Conservation (phyloP, 2,797 vertebrate genomes). For the Mus minutoides region DNA sequence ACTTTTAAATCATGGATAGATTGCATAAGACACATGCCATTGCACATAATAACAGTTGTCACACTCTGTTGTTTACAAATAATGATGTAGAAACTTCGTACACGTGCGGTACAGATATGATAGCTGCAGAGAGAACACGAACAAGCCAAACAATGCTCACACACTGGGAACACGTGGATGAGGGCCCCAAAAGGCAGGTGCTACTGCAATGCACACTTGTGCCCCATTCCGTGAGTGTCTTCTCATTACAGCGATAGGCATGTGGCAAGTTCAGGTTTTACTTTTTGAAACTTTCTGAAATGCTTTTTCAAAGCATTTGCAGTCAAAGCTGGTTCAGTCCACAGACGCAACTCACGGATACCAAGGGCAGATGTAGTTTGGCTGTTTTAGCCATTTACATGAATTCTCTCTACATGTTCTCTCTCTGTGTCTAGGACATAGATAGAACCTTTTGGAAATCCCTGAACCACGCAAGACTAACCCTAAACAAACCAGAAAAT, state of each 20-base stretch:
- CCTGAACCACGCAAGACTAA: not conserved
- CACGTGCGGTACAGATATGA: not conserved
- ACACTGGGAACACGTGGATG: not conserved
- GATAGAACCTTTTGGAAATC: not conserved
- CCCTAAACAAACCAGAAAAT: not conserved
- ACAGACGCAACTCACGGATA: not conserved
- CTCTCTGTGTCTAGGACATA: not conserved
- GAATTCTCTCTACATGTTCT: not conserved
- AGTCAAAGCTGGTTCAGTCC: not conserved
- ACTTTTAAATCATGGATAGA: not conserved
- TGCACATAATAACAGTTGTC: not conserved
- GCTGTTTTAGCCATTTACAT: not conserved
- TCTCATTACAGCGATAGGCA: not conserved
- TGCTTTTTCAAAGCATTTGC: not conserved
- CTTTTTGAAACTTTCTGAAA: not conserved
- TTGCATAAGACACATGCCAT: not conserved
- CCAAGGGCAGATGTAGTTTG: not conserved
- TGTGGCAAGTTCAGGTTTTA: not conserved
- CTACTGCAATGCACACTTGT: accelerated
- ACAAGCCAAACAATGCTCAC: too few species aligned
- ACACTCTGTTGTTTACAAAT: not conserved
- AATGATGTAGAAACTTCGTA: not conserved
- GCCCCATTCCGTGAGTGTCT: accelerated
- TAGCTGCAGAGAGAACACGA: not conserved
- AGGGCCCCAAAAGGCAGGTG: accelerated